Base-by-base conservation (phyloP, 2,797 vertebrate species). In the Hippoglossus hippoglossus region DNA sequence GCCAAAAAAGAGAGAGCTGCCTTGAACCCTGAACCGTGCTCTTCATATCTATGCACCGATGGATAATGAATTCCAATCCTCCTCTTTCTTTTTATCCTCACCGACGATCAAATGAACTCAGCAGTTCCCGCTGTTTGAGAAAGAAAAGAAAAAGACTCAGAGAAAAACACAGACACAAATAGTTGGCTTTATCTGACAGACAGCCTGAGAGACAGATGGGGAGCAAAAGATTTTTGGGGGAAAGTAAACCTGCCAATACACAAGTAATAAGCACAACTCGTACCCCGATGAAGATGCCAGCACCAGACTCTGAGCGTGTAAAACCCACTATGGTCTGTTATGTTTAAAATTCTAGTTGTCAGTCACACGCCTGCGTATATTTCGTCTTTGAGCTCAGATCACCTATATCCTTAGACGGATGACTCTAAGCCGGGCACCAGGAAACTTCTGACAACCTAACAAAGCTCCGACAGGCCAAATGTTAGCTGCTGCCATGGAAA, bases 131-230 rank as follows among this genome's bases (percentile, higher is more conserved):
- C 54, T 54, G 24, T 71, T 60, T 73, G 53, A 82, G 59, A 1
- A 16, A 28, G n/a, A 62, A 83, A 73, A 80, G 68, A 77, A 44
- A 68, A 50, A 73, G 73, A 73, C 31, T 64, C 57, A 2, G 68
- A 78, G 57, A 72, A 50, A 82, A 75, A 86, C 55, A 79, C 69
- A 51, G 68, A 84, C 70, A 80, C 75, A 85, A 83, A 80, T 67
- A 71, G 68, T 80, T 90, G 85, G 85, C 87, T 75, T 79, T 71
- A 73, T 63, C 73, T 71, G 61, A 77, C 56, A 58, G 73, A 83
- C 83, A 91, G 87, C 85, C 75, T 67, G 79, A 80, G 70, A 84
- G 85, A 86, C 87, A 89, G 88, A 89, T 87, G 87, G 87, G 85
- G 68, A 86, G 82, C 47, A 81, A 81, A 73, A 71, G n/a, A 62